Percentiles rank a stretch among this genome's conserved stretches.
Conservation (phyloP, 2,888 invertebrate species). For the Polyommatus iphigenia region DNA sequence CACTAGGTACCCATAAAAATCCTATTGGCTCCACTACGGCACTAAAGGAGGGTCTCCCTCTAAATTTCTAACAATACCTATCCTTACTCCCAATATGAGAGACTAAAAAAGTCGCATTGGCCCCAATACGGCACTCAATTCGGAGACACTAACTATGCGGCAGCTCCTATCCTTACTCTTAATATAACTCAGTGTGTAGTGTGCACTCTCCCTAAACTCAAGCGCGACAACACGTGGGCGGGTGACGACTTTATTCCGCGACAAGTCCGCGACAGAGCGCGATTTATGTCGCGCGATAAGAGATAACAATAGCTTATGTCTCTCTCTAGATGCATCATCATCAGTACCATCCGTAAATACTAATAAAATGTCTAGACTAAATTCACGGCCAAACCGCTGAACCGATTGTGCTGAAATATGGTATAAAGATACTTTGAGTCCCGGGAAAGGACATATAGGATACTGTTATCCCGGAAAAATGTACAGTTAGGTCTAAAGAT, state of each 20-base stretch:
- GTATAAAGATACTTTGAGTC: too few species aligned
- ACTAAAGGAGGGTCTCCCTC: too few species aligned
- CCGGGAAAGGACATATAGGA: too few species aligned
- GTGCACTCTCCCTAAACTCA: slow-evolving; percentile 34
- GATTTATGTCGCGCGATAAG: slow-evolving; percentile 19
- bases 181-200: slow-evolving; percentile 4
- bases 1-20: too few species aligned
- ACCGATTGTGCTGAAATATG: too few species aligned
- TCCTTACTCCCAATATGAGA: too few species aligned
- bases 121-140: not conserved
- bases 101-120: not conserved
- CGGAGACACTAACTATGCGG: not conserved
- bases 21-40: too few species aligned
- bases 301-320: slow-evolving; percentile 22
- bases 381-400: too few species aligned
- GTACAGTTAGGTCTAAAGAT: too few species aligned
- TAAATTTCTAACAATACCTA: too few species aligned
- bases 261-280: slow-evolving; percentile 48
- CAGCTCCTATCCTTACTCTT: not conserved
- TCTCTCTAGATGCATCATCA: slow-evolving; percentile 6
- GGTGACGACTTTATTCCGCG: slow-evolving; percentile 71
- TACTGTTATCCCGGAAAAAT: too few species aligned
- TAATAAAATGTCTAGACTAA: too few species aligned
- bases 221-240: slow-evolving; percentile 53
- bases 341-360: not conserved